Conservation (phyloP, 2,888 invertebrate species). For the Candidula unifasciata region DNA sequence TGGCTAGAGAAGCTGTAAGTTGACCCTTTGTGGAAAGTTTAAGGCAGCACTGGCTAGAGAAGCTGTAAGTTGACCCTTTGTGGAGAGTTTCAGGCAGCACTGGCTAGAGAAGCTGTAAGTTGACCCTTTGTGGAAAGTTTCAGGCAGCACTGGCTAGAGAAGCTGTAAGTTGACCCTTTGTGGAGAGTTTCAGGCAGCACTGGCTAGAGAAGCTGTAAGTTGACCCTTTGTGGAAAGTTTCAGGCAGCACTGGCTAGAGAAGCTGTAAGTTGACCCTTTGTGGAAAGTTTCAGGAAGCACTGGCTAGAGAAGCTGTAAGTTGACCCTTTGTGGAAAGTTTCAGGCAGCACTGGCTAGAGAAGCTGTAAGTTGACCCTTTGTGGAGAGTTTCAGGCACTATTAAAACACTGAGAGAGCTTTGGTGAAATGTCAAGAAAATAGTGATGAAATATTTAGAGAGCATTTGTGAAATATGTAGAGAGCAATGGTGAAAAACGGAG, state of each 20-base stretch:
- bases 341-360: constrained; percentile 77
- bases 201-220: constrained; percentile 76
- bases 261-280: constrained; percentile 66
- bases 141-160: constrained; percentile 77
- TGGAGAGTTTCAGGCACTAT: too few species aligned
- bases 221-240: constrained; percentile 64
- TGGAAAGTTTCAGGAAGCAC: constrained; percentile 77
- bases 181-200: constrained; percentile 77
- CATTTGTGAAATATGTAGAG: neutral
- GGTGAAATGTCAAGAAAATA: neutral
- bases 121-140: constrained; percentile 64
- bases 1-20: constrained; percentile 76
- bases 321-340: constrained; percentile 64
- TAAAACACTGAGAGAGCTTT: neutral
- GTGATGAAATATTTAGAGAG: neutral
- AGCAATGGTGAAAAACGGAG: too few species aligned
- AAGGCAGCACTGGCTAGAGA: constrained; percentile 77
- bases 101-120: constrained; percentile 76
- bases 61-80: constrained; percentile 66
- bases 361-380: constrained; percentile 66
- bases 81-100: constrained; percentile 77
- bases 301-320: constrained; percentile 76
- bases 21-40: constrained; percentile 64
- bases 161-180: constrained; percentile 66
- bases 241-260: constrained; percentile 77